These are phyloP conservation scores for Neosalanx taihuensis DNA, from an alignment of 2,797 vertebrate species.

Conservation along the genomic window DNA sequence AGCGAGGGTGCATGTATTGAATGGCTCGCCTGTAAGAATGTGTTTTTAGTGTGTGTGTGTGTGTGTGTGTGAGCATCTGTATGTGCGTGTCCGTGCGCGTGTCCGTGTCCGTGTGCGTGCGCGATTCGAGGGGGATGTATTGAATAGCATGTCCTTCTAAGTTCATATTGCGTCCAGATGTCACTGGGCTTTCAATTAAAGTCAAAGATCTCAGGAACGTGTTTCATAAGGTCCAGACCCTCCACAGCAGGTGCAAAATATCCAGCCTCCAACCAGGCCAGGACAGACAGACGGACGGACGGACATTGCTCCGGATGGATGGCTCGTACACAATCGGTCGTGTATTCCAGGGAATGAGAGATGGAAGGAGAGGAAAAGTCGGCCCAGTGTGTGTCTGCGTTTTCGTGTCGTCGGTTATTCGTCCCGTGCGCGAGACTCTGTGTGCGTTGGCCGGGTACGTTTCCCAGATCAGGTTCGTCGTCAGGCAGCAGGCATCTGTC, in stretches of 20 bases:
- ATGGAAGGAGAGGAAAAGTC: neutral
- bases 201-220: constrained; percentile 70
- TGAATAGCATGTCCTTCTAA: constrained; percentile 70
- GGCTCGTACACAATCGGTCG: neutral
- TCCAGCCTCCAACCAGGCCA: constrained; percentile 46
- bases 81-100: constrained; percentile 15
- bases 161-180: constrained; percentile 81
- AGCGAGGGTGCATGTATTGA: constrained; percentile 59
- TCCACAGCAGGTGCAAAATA: constrained; percentile 68
- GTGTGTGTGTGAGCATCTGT: constrained; percentile 11
- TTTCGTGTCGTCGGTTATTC: neutral
- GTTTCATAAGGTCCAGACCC: constrained; percentile 71
- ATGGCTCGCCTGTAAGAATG: constrained; percentile 42
- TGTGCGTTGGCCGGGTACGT: neutral
- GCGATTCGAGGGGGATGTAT: constrained; percentile 41
- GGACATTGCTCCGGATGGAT: neutral
- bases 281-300: constrained; percentile 18
- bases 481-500: neutral
- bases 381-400: neutral
- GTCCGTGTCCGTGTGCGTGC: neutral
- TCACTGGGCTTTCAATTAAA: constrained; percentile 76
- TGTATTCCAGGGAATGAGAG: neutral
- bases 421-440: neutral
- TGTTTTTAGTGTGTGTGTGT: constrained; percentile 6
- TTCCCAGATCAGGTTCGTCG: neutral